Percentiles rank a stretch among this genome's conserved stretches.
Conservation (phyloP, 2,797 vertebrate genomes). For the Sebastes cheni region DNA sequence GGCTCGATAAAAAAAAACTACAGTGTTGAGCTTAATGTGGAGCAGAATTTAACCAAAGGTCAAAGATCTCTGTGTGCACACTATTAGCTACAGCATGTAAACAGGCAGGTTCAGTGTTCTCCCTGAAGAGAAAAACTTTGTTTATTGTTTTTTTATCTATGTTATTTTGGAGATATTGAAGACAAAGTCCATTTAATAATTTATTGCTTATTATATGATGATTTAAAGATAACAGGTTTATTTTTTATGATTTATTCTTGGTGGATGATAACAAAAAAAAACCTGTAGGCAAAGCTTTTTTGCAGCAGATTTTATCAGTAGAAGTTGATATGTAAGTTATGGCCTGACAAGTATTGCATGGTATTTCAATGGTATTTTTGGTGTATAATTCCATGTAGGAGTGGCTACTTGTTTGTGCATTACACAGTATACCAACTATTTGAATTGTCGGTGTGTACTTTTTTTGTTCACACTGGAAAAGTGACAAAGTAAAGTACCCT, state of each 20-base stretch:
- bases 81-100: background rate
- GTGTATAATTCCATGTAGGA: background rate
- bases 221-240: background rate
- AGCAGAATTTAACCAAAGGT: background rate
- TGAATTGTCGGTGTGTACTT: background rate
- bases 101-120: background rate
- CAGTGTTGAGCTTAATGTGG: background rate
- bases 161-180: background rate
- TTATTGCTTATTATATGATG: background rate
- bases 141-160: background rate
- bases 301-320: too few species aligned
- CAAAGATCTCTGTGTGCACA: background rate
- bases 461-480: background rate
- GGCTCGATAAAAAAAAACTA: background rate
- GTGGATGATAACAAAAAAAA: background rate
- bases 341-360: background rate
- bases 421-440: too few species aligned
- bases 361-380: background rate
- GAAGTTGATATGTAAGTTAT: background rate
- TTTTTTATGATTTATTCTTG: background rate
- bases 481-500: background rate
- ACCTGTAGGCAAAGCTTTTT: background rate
- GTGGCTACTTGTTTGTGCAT: too few species aligned
- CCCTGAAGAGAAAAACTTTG: background rate
- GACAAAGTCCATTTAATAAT: background rate